phyloP scores from a whole-genome alignment of 2,797 vertebrate species.

The Hydrolagus colliei region DNA sequence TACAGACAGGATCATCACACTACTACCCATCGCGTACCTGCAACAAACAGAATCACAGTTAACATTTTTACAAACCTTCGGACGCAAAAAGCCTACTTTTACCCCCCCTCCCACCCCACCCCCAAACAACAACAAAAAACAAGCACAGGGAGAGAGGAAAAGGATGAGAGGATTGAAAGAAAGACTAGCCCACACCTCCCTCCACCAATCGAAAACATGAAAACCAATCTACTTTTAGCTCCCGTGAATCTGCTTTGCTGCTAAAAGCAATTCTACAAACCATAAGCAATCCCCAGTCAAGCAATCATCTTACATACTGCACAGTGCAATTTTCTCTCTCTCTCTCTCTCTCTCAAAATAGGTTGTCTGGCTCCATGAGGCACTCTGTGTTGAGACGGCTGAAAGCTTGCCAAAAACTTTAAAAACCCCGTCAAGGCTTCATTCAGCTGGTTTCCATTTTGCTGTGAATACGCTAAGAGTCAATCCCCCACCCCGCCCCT shows the following conservation, averaged over 20 bases:
- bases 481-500: too few relatives aligned
- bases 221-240: too few relatives aligned
- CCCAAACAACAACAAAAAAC: slow-evolving; percentile 20
- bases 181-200: slow-evolving; percentile 39
- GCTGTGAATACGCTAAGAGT: slow-evolving; percentile 20
- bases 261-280: not conserved
- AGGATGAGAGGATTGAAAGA: not conserved
- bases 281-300: slow-evolving; percentile 10
- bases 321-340: slow-evolving; percentile 30
- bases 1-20: slow-evolving; percentile 68
- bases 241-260: slow-evolving; percentile 36
- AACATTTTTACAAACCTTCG: slow-evolving; percentile 13
- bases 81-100: not conserved
- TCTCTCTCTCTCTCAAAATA: slow-evolving; percentile 41
- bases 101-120: not conserved
- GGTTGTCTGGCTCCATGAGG: slow-evolving; percentile 46
- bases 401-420: slow-evolving; percentile 52
- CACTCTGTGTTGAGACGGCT: slow-evolving; percentile 45
- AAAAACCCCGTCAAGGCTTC: slow-evolving; percentile 36
- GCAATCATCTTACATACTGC: not conserved
- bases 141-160: slow-evolving; percentile 48
- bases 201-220: too few relatives aligned
- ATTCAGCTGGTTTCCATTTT: slow-evolving; percentile 40
- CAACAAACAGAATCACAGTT: slow-evolving; percentile 35
- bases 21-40: slow-evolving; percentile 66